Evolutionary conservation across 2,797 vertebrate species (phyloP), one percentile per base, ranked within the genome.

Genomic region (Iguana delicatissima): DNA sequence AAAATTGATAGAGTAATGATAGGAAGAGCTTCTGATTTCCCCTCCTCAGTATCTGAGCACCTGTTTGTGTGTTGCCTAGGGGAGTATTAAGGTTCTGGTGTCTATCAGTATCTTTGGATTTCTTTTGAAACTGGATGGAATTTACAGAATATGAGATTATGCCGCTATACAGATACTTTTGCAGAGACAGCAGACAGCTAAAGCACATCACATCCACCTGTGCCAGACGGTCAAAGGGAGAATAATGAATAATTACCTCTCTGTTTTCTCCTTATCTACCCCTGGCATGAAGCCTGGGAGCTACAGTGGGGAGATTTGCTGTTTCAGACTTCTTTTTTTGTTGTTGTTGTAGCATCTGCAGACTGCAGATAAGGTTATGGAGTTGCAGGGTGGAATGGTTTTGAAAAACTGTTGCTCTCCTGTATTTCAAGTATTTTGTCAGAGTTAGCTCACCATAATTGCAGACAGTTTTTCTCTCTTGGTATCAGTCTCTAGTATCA

Each of bases 131-230:
- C 38, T 64, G 2, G 69, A 77, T 86, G 73, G 38, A 88, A 91
- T 94, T 73, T 86, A 46, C 50, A 81, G 62, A 93, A 92, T 95
- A 93, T 95, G 89, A 96, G 86, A 90, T 95, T 91, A 96, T 94
- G 57, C 64, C 72, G 26, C 3, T 80, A 14, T 67, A 57, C 38
- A 89, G 85, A 94, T 32, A 91, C n/a, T 87, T 24, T 73, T 90
- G 77, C 82, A 77, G 57, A 1, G 20, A 55, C 57, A 67, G 88
- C 79, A 93, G 22, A 92, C 38, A 91, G 80, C 5, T 92, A 24
- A 92, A 87, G 76, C 85, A 64, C 88, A 91, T 85, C 18, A 22
- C 85, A 89, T 80, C 91, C 86, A 93, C 89, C 89, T 94, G 92
- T 52, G 94, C n/a, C n/a, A 91, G 72, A 62, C 86, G 92, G 83